Percentiles rank a stretch among this genome's conserved stretches.
phyloP scores from a whole-genome alignment of 2,888 invertebrate genomes.

The Ophion ellenae region DNA sequence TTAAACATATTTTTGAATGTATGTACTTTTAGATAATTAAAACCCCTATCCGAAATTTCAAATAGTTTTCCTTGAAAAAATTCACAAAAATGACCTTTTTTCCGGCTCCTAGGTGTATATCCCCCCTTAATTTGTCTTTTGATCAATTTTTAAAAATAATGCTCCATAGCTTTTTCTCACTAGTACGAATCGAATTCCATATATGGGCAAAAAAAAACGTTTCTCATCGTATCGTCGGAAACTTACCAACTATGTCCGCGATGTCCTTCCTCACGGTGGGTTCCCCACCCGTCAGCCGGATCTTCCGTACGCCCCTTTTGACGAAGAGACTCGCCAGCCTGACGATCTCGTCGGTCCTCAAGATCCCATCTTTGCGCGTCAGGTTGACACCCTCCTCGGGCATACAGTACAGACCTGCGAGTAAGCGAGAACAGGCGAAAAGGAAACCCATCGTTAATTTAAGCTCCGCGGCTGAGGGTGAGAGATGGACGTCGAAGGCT shows the following conservation, averaged over 20 bases:
- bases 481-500: too few species aligned
- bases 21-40: too few species aligned
- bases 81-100: too few species aligned
- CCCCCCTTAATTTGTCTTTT: background rate
- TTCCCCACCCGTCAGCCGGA: constrained; percentile 98
- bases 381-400: constrained; percentile 96
- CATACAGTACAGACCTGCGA: constrained; percentile 98
- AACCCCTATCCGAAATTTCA: too few species aligned
- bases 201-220: background rate
- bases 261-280: constrained; percentile 96
- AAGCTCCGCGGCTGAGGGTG: too few species aligned
- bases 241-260: constrained; percentile 91
- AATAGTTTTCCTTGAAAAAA: too few species aligned
- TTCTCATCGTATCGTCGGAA: background rate
- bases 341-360: constrained; percentile 93
- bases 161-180: background rate
- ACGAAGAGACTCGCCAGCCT: constrained; percentile 93
- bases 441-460: too few species aligned
- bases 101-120: too few species aligned
- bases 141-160: background rate
- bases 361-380: constrained; percentile 89
- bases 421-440: background rate
- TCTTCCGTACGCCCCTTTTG: constrained; percentile 94
- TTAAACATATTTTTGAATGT: too few species aligned
- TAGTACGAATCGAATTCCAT: background rate